A percentile compares a stretch with the other conserved stretches of the same genome.
Evolutionary conservation across 2,888 invertebrate genomes (phyloP).

Genomic region (Raillietiella orientalis): DNA sequence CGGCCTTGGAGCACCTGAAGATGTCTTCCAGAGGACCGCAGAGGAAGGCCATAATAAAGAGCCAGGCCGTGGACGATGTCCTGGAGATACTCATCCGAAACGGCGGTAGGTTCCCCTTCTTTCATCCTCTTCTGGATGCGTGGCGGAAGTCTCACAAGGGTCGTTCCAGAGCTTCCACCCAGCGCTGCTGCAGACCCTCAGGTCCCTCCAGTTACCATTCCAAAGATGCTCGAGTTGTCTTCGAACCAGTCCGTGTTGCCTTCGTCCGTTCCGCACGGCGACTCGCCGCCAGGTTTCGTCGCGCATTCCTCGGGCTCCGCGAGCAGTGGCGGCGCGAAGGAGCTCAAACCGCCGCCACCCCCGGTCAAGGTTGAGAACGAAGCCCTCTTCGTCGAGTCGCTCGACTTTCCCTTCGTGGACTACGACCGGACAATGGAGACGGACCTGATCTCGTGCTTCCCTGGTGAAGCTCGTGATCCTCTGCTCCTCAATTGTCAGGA

Average conservation of each 20-base stretch:
- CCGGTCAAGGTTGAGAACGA: no score
- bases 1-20: no score
- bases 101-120: slow-evolving; percentile 25
- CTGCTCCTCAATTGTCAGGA: slow-evolving; percentile 32
- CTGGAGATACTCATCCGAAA: slow-evolving; percentile 73
- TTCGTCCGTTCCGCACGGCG: background rate
- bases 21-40: no score
- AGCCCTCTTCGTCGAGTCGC: slow-evolving; percentile 14
- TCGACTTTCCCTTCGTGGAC: slow-evolving; percentile 12
- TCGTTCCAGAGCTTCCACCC: slow-evolving; percentile 34
- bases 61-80: slow-evolving; percentile 64
- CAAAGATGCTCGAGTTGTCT: slow-evolving; percentile 5
- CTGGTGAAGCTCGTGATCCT: no score
- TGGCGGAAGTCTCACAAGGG: slow-evolving; percentile 1
- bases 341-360: slow-evolving; percentile 1
- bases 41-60: no score
- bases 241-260: no score
- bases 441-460: no score
- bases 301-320: background rate
- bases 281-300: slow-evolving; percentile 2
- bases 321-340: background rate
- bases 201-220: slow-evolving; percentile 21
- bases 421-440: no score
- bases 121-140: no score
- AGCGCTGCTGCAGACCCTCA: slow-evolving; percentile 47